phyloP scores from a whole-genome alignment of 2,797 vertebrate genomes.

The Anniella stebbinsi region DNA sequence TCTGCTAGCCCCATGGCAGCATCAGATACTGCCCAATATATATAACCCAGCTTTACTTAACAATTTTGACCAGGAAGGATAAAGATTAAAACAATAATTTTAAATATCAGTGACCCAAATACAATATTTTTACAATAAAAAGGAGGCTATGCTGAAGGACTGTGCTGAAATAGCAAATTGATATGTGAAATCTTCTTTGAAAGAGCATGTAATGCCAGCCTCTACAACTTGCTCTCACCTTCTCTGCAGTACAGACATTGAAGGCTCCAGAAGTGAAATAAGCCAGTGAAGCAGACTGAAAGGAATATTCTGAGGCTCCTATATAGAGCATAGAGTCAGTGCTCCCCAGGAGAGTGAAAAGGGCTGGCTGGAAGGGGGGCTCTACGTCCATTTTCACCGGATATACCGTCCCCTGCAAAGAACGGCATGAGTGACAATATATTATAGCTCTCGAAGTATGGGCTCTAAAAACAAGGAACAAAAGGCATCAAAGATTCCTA shows the following conservation, averaged over 20 bases:
- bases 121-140: too few relatives aligned
- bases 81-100: too few relatives aligned
- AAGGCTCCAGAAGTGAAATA: conserved; percentile 84
- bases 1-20: too few relatives aligned
- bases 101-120: too few relatives aligned
- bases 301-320: conserved; percentile 85
- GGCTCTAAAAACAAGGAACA: not conserved
- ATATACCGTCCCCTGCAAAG: conserved; percentile 70
- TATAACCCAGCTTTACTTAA: too few relatives aligned
- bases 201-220: not conserved
- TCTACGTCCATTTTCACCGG: conserved; percentile 58
- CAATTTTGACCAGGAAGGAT: too few relatives aligned
- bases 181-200: not conserved
- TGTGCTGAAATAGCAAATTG: not conserved
- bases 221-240: conserved; percentile 80
- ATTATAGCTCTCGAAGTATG: conserved; percentile 4
- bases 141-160: too few relatives aligned
- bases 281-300: conserved; percentile 85
- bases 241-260: conserved; percentile 78
- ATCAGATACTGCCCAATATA: too few relatives aligned
- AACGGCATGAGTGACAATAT: conserved; percentile 20
- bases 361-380: conserved; percentile 78
- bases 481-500: not conserved
- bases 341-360: conserved; percentile 79
- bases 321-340: conserved; percentile 86